phyloP scores from a whole-genome alignment of 2,888 invertebrate species.

The Pterobdella sp. region DNA sequence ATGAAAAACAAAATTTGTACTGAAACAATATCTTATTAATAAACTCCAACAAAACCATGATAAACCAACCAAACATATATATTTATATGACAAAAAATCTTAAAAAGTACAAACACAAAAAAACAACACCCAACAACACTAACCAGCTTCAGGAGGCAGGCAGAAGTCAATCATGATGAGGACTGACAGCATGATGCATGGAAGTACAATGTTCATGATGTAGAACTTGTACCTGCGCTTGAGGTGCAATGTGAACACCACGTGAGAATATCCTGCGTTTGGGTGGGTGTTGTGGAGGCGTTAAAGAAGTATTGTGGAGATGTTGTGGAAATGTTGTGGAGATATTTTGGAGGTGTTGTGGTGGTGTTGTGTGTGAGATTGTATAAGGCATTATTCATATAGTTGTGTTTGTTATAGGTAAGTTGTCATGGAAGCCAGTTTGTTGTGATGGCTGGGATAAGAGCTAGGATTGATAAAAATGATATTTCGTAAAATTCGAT shows the following conservation, averaged over 20 bases:
- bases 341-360: background rate
- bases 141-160: conserved; percentile 35
- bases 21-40: no score
- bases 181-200: conserved; percentile 39
- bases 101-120: background rate
- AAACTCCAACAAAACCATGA: background rate
- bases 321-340: background rate
- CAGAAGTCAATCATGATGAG: conserved; percentile 39
- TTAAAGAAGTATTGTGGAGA: background rate
- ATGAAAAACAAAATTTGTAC: no score
- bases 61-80: background rate
- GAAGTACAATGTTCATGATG: conserved; percentile 40
- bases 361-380: background rate
- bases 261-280: conserved; percentile 38
- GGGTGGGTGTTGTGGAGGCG: background rate
- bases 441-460: no score
- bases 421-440: no score
- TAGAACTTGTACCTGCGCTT: conserved; percentile 37
- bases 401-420: no score
- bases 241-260: conserved; percentile 37
- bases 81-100: background rate
- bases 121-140: background rate
- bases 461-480: no score
- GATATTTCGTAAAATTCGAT: no score
- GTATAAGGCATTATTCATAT: background rate